Conservation (phyloP, 2,113 vertebrate species). For the Mohoua ochrocephala region DNA sequence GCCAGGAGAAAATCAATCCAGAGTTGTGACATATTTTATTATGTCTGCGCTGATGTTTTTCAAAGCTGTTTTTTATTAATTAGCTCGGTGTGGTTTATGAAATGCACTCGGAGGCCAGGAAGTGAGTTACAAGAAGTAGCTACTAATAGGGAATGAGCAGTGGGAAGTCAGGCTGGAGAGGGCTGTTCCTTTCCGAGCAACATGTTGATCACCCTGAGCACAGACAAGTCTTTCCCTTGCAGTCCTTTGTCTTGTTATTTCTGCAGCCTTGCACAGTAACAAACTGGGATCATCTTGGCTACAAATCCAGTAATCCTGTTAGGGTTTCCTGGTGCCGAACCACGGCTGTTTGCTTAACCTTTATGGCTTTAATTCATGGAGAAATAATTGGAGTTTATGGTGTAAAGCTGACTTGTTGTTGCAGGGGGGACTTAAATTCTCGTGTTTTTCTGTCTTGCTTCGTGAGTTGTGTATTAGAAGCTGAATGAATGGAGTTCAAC, state of each 20-base stretch:
- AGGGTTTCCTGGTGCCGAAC: background rate
- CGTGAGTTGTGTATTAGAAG: background rate
- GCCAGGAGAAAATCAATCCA: background rate
- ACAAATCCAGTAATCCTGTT: background rate
- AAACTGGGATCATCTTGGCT: background rate
- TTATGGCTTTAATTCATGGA: background rate
- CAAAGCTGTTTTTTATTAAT: background rate
- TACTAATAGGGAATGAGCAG: background rate
- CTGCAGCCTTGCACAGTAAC: background rate
- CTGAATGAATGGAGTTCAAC: background rate
- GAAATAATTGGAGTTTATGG: background rate
- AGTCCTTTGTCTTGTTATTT: background rate
- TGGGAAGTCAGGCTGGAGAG: background rate
- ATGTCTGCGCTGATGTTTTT: rapidly evolving
- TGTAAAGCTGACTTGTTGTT: background rate
- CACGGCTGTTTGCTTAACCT: background rate
- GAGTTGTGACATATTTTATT: background rate
- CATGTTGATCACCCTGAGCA: background rate
- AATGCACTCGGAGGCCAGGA: background rate
- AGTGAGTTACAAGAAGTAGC: background rate
- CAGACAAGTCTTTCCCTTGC: background rate
- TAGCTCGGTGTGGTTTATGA: background rate
- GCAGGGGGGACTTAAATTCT: background rate
- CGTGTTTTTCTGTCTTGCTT: background rate
- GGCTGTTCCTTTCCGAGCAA: background rate